Evolutionary conservation across 2,113 vertebrate species (phyloP), one percentile per base, ranked within the genome.

Genomic region (Sturnus vulgaris): DNA sequence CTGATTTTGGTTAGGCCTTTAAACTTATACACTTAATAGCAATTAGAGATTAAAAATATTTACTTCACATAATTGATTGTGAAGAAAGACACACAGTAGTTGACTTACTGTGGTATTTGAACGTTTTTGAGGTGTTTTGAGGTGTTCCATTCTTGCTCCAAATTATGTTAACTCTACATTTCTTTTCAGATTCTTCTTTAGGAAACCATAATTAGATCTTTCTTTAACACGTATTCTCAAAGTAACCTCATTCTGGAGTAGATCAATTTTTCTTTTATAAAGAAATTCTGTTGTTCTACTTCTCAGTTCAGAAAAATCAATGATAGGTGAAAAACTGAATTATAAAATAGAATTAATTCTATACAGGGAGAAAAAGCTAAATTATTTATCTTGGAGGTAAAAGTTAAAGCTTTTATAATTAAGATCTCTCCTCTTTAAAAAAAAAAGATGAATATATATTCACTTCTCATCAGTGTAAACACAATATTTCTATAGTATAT

Each of bases 301-400:
- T 79, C 27, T 79, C 47, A 69, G 42, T 61, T 66, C 53, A 82
- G 78, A 82, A 95, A 89, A 93, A 95, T 91, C 84, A 82, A 95
- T 91, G 39, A 42, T 68, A 72, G 15, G 37, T 82, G 35, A 89
- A 86, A 75, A 92, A 66, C 10, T 83, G 18, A 89, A 69, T 76
- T 95, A 57, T 24, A 42, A 85, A 93, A 40, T 63, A 60, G 11
- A 83, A 47, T 52, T 84, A 64, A 42, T 79, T 86, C 17, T 68
- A 12, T 37, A 35, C 11, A 30, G 37, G 28, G 18, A 69, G 6
- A 70, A 60, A 90, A 68, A 47, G 1, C 16, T 76, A 35, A 84
- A 79, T 73, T 73, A 76, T 80, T 80, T 90, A 61, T 81, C 20
- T 75, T 86, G 40, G 49, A 80, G 76, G 24, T 14, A 77, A 30